These are phyloP conservation scores for Chloroclysta siterata DNA, from an alignment of 2,888 invertebrate genomes.

Conservation along the genomic window DNA sequence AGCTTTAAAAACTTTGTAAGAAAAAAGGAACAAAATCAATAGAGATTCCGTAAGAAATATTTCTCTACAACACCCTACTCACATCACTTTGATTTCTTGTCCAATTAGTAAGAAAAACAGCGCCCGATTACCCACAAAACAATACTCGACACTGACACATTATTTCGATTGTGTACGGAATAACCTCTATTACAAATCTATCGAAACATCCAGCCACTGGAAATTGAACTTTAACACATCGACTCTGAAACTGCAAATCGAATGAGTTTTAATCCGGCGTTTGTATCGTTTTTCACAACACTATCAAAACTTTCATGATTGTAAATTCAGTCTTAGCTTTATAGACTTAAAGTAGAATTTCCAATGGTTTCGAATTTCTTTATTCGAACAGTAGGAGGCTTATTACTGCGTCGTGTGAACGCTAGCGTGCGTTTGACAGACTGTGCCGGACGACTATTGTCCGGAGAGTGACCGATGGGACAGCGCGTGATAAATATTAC, in stretches of 20 bases:
- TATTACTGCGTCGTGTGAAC: conserved; percentile 62
- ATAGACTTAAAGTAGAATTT: conserved; percentile 18
- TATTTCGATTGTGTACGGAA: conserved; percentile 61
- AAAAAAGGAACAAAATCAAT: conserved; percentile 2
- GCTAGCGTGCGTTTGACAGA: conserved; percentile 58
- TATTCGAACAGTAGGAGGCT: conserved; percentile 56
- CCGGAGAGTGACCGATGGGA: conserved; percentile 56
- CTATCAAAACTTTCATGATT: not conserved
- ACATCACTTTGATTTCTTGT: conserved; percentile 69
- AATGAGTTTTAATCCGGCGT: not conserved
- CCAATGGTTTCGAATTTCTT: not conserved
- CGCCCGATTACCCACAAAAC: conserved; percentile 64
- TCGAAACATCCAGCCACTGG: conserved; percentile 3
- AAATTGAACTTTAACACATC: not conserved
- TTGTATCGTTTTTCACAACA: conserved; percentile 21
- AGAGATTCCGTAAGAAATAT: conserved; percentile 31
- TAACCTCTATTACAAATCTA: conserved; percentile 40
- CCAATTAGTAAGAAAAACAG: conserved; percentile 82
- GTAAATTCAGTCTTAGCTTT: not conserved
- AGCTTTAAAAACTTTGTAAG: too few species aligned
- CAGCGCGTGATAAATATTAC: conserved; percentile 53
- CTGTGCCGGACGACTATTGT: conserved; percentile 46
- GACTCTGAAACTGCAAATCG: conserved; percentile 2
- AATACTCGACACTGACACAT: conserved; percentile 70
- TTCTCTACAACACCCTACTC: conserved; percentile 29